Percentiles rank a stretch among this genome's conserved stretches.
These are phyloP conservation scores for Pontoporia blainvillei DNA, from an alignment of 2,113 vertebrate species.

Conservation along the genomic window DNA sequence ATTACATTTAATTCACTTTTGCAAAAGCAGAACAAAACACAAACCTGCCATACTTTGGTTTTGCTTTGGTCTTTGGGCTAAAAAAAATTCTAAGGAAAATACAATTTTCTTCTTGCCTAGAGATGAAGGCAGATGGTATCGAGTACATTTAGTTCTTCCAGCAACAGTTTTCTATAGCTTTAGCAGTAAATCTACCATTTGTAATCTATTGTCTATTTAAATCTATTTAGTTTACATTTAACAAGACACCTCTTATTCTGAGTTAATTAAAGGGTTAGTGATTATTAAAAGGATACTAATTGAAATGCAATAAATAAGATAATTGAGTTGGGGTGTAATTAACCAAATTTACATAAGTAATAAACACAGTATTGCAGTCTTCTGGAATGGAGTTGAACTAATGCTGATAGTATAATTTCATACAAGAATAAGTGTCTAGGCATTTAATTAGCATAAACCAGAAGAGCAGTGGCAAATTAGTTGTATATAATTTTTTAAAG, in stretches of 20 bases:
- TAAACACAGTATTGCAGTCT: conserved; percentile 76
- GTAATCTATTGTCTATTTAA: conserved; percentile 79
- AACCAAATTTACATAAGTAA: conserved; percentile 81
- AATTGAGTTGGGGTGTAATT: conserved; percentile 82
- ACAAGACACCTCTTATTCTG: conserved; percentile 80
- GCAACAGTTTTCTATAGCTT: conserved; percentile 61
- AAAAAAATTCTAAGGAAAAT: conserved; percentile 12
- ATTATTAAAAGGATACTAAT: conserved; percentile 79
- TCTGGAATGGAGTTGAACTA: conserved; percentile 66
- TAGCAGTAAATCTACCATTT: conserved; percentile 78
- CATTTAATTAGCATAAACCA: conserved; percentile 77
- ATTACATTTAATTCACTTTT: conserved; percentile 6
- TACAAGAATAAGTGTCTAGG: conserved; percentile 66
- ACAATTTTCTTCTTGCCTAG: conserved; percentile 19
- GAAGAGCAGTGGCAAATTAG: conserved; percentile 71
- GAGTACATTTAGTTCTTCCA: conserved; percentile 54
- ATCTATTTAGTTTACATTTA: conserved; percentile 83
- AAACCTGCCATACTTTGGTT: not conserved
- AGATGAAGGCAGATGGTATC: conserved; percentile 61
- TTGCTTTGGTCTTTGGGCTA: not conserved
- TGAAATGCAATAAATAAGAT: conserved; percentile 83
- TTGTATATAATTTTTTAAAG: conserved; percentile 72
- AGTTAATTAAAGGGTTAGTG: conserved; percentile 82
- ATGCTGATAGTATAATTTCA: conserved; percentile 63
- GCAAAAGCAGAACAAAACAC: not conserved